Conservation (phyloP, 2,113 vertebrate genomes). For the Campylomormyrus tamandua region DNA sequence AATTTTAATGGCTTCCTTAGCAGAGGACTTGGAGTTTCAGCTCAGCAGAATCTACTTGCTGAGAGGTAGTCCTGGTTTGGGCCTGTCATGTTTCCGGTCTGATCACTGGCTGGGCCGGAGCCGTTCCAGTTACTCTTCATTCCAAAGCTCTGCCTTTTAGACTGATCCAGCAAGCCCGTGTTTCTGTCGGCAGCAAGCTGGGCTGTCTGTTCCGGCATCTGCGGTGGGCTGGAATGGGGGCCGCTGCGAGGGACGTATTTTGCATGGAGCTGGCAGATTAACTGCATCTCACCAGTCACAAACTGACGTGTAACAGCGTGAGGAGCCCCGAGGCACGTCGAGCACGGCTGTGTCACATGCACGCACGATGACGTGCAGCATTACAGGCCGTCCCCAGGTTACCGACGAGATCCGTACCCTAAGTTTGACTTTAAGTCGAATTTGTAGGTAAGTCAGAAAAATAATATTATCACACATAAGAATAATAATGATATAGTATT, state of each 20-base stretch:
- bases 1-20: neutral
- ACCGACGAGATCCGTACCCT: neutral
- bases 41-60: neutral
- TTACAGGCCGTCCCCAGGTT: neutral
- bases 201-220: neutral
- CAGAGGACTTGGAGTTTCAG: neutral
- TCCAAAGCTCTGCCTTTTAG: neutral
- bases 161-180: neutral
- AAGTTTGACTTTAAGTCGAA: neutral
- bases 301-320: neutral
- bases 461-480: neutral
- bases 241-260: neutral
- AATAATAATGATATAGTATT: neutral
- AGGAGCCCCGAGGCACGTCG: neutral
- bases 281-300: neutral
- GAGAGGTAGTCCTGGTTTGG: neutral
- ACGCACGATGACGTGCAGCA: neutral
- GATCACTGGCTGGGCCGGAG: neutral
- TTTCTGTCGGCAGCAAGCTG: neutral
- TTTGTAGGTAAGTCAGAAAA: neutral
- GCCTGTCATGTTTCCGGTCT: neutral
- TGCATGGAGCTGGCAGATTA: neutral
- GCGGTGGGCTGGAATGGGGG: neutral
- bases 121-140: neutral
- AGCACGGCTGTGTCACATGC: neutral